Evolutionary conservation across 2,888 invertebrate species (phyloP).

Genomic region (Bedellia somnulentella): DNA sequence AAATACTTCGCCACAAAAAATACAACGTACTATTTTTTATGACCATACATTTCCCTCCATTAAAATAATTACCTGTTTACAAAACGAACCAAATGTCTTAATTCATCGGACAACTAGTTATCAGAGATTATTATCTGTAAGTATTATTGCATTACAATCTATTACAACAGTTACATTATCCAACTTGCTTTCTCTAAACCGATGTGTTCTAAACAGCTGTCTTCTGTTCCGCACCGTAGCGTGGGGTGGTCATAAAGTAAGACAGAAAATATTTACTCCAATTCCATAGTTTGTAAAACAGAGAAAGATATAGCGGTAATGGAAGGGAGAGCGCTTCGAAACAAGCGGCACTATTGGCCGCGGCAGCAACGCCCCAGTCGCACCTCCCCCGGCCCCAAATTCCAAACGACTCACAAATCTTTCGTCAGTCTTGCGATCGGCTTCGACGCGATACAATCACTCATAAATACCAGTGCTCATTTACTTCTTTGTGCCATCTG

Average conservation of each 20-base stretch:
- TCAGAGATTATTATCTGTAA: too few species aligned
- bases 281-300: constrained; percentile 21
- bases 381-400: constrained; percentile 32
- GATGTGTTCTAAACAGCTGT: constrained; percentile 47
- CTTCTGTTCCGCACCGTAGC: constrained; percentile 28
- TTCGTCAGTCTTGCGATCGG: constrained; percentile 49
- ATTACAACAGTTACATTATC: constrained; percentile 43
- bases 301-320: constrained; percentile 10
- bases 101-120: too few species aligned
- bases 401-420: constrained; percentile 25
- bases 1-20: too few species aligned
- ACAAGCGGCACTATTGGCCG: constrained; percentile 28
- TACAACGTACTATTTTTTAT: too few species aligned
- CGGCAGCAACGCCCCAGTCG: constrained; percentile 28
- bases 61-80: too few species aligned
- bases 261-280: constrained; percentile 16
- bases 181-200: constrained; percentile 23
- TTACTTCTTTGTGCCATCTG: constrained; percentile 48
- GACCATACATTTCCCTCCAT: too few species aligned
- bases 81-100: too few species aligned
- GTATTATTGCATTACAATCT: too few species aligned
- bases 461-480: constrained; percentile 27
- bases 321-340: constrained; percentile 43
- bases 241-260: constrained; percentile 24
- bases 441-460: constrained; percentile 48